Percentiles rank a stretch among this genome's conserved stretches.
Evolutionary conservation across 2,113 vertebrate genomes (phyloP).

Genomic region (Toxostoma redivivum): DNA sequence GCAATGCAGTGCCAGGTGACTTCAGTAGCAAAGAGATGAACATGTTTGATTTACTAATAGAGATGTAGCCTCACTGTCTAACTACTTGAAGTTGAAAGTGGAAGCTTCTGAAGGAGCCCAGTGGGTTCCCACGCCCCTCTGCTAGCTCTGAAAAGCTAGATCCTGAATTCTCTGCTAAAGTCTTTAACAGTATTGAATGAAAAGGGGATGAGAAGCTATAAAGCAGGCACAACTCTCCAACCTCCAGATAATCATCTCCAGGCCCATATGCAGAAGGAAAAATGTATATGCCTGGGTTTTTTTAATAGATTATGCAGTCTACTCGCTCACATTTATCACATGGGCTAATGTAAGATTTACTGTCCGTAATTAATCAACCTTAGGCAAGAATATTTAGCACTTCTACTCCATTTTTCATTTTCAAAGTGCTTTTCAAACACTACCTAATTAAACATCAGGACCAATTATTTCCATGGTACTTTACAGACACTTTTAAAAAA

Average conservation of each 20-base stretch:
- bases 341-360: conserved; percentile 33
- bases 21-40: neutral
- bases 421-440: conserved; percentile 59
- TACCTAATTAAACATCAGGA: conserved; percentile 60
- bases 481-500: conserved; percentile 4
- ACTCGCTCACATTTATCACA: neutral
- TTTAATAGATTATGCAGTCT: conserved; percentile 18
- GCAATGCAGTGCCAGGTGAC: neutral
- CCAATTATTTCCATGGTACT: conserved; percentile 44
- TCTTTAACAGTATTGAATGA: neutral
- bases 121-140: neutral
- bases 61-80: neutral
- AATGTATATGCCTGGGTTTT: neutral
- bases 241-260: neutral
- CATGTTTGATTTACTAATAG: neutral
- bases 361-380: conserved; percentile 57
- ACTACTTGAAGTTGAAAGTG: neutral
- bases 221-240: neutral
- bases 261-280: neutral
- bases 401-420: conserved; percentile 51
- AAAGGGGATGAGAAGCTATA: neutral
- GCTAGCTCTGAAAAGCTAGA: neutral
- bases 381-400: conserved; percentile 54
- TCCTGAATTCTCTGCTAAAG: neutral
- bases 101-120: conserved; percentile 14